Evolutionary conservation across 1,140 invertebrate genomes (phyloP).

Genomic region (Brachionus koreanus): DNA sequence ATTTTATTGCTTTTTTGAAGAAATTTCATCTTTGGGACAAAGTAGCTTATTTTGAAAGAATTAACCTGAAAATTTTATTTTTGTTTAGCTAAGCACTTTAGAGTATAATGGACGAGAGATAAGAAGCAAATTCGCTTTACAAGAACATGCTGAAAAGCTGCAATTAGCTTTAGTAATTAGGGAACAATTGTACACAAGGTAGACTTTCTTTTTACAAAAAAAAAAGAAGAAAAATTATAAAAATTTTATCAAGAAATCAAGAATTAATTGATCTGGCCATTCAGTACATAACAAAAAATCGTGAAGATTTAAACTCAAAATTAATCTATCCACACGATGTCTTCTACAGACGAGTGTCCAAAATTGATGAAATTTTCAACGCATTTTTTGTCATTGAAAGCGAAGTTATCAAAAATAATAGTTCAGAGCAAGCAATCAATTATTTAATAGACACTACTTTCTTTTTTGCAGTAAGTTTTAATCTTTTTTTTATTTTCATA

Average conservation of each 20-base stretch:
- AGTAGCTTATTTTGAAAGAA: background rate
- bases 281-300: background rate
- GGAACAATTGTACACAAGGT: constrained; percentile 22
- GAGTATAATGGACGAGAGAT: constrained; percentile 15
- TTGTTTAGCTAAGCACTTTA: background rate
- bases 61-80: background rate
- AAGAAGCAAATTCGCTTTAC: background rate
- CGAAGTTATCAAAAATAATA: constrained; percentile 36
- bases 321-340: constrained; percentile 29
- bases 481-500: background rate
- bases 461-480: constrained; percentile 26
- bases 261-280: constrained; percentile 33
- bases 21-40: constrained; percentile 26
- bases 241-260: background rate
- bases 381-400: constrained; percentile 24
- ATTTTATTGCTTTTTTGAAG: constrained; percentile 38
- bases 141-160: constrained; percentile 39
- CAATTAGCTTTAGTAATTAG: constrained; percentile 32
- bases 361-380: constrained; percentile 43
- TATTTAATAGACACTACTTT: constrained; percentile 36
- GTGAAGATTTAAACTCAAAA: constrained; percentile 1
- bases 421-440: constrained; percentile 28
- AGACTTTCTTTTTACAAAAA: background rate
- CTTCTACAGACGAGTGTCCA: constrained; percentile 14
- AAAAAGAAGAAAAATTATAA: background rate